Conservation (phyloP, 2,888 invertebrate species). For the Cephus pygmeus region DNA sequence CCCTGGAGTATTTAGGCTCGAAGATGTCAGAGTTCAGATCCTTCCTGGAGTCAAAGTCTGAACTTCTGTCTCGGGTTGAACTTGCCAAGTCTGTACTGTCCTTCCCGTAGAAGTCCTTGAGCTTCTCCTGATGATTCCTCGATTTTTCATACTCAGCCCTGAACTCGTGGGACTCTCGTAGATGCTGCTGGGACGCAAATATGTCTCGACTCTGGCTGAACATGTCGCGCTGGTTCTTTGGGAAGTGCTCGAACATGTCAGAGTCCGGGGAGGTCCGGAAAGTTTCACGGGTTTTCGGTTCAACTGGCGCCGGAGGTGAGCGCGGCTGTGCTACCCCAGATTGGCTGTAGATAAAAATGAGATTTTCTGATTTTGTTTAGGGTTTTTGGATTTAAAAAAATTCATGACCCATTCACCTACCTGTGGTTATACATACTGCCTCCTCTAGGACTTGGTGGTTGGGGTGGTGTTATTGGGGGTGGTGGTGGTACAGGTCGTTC, state of each 20-base stretch:
- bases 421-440: constrained; percentile 67
- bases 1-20: constrained; percentile 60
- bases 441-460: constrained; percentile 64
- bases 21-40: constrained; percentile 58
- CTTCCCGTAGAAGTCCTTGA: constrained; percentile 54
- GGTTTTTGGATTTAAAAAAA: not conserved
- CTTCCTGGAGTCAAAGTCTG: constrained; percentile 59
- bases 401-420: constrained; percentile 36
- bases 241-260: constrained; percentile 57
- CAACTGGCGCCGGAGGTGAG: constrained; percentile 76
- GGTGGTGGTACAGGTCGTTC: constrained; percentile 68
- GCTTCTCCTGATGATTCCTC: constrained; percentile 2
- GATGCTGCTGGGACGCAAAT: constrained; percentile 57
- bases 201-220: constrained; percentile 61
- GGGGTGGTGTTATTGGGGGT: constrained; percentile 71
- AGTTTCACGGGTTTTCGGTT: constrained; percentile 66
- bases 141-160: constrained; percentile 44
- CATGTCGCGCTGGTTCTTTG: constrained; percentile 61
- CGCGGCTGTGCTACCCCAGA: constrained; percentile 70
- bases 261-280: constrained; percentile 60
- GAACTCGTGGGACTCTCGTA: constrained; percentile 54
- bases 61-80: constrained; percentile 49
- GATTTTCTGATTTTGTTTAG: not conserved
- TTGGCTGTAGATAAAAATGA: constrained; percentile 50
- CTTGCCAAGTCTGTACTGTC: constrained; percentile 56